A percentile compares a stretch with the other conserved stretches of the same genome.
Evolutionary conservation across 2,113 vertebrate genomes (phyloP).

Genomic region (Castor canadensis): DNA sequence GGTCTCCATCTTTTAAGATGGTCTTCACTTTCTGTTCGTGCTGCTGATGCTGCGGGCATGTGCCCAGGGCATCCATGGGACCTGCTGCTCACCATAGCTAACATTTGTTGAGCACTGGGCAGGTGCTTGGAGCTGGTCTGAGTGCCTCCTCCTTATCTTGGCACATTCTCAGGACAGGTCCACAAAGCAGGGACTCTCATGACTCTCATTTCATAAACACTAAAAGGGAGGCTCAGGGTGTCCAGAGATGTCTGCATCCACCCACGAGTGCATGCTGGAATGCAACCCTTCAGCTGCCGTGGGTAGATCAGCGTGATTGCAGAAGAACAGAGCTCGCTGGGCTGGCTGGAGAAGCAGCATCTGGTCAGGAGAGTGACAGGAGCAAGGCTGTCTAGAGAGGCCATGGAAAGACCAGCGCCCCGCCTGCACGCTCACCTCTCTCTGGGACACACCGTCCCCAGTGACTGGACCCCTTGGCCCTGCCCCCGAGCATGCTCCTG

Average conservation of each 20-base stretch:
- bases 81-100: not conserved
- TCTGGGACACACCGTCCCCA: not conserved
- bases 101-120: no score
- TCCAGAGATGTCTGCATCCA: not conserved
- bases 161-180: no score
- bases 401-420: not conserved
- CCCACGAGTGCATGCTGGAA: not conserved
- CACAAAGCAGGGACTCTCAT: not conserved
- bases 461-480: not conserved
- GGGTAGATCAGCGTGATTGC: not conserved
- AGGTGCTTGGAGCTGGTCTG: not conserved
- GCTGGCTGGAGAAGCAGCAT: not conserved
- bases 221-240: not conserved
- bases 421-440: not conserved
- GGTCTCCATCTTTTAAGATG: not conserved
- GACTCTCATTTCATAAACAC: accelerated
- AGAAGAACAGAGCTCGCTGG: no score
- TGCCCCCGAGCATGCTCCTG: not conserved
- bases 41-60: no score
- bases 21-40: not conserved
- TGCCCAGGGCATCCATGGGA: not conserved
- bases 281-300: no score
- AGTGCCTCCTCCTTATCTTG: not conserved
- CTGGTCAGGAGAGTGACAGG: not conserved
- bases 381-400: not conserved